Conservation (phyloP, 2,888 invertebrate genomes). For the Leptodirus hochenwartii region DNA sequence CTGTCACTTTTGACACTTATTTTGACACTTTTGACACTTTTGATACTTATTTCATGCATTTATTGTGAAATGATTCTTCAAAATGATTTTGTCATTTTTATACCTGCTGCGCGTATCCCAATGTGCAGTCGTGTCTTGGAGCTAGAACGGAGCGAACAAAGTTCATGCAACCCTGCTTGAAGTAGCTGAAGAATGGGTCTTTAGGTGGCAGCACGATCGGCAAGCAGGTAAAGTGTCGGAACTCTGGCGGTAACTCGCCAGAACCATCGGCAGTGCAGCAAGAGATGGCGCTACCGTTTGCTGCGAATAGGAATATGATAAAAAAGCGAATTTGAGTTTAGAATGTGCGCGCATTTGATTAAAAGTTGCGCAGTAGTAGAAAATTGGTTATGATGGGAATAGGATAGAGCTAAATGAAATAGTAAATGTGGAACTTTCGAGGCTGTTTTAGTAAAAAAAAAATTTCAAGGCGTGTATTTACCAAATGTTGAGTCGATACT, state of each 20-base stretch:
- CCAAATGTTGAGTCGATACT: constrained; percentile 50
- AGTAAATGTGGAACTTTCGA: no score
- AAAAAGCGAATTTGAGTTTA: constrained; percentile 1
- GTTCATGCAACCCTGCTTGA: constrained; percentile 46
- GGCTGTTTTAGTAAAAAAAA: no score
- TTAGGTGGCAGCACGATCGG: constrained; percentile 39
- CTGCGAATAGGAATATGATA: constrained; percentile 24
- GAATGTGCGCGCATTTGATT: not conserved
- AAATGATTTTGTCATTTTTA: no score
- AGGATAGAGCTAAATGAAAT: no score
- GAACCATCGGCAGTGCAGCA: constrained; percentile 49
- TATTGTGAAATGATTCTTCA: no score
- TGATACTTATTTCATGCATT: no score
- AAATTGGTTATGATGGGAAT: no score
- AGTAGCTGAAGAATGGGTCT: constrained; percentile 41
- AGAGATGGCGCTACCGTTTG: constrained; percentile 48
- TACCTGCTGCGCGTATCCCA: constrained; percentile 54
- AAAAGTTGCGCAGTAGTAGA: not conserved
- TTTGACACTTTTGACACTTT: no score
- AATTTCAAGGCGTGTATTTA: no score
- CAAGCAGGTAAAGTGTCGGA: constrained; percentile 48
- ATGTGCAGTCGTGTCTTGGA: constrained; percentile 44
- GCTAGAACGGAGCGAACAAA: constrained; percentile 52
- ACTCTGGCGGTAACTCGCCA: constrained; percentile 28
- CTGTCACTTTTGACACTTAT: no score